Percentiles rank a stretch among this genome's conserved stretches.
phyloP scores from a whole-genome alignment of 2,888 invertebrate species.

The Teleiodes luculella region DNA sequence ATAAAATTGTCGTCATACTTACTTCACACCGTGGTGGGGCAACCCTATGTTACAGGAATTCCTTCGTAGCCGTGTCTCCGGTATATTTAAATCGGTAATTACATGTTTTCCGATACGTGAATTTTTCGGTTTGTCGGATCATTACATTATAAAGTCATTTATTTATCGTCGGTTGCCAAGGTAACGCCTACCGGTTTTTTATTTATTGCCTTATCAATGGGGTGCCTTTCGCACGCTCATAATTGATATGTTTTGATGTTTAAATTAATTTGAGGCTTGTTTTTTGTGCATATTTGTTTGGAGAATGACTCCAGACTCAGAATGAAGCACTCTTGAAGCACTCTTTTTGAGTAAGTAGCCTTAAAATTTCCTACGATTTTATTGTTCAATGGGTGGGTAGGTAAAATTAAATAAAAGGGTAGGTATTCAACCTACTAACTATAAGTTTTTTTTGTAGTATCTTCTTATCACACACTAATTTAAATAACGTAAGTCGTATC shows the following conservation, averaged over 20 bases:
- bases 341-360: too few relatives aligned
- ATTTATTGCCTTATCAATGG: conserved; percentile 21
- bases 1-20: too few relatives aligned
- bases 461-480: too few relatives aligned
- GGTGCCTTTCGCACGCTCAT: conserved; percentile 46
- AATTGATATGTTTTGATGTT: conserved; percentile 50
- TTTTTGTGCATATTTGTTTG: conserved; percentile 13
- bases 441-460: too few relatives aligned
- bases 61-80: conserved; percentile 23
- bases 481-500: too few relatives aligned
- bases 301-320: background rate
- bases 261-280: conserved; percentile 22
- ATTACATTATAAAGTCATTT: conserved; percentile 72
- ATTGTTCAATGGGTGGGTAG: too few relatives aligned
- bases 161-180: conserved; percentile 59
- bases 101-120: conserved; percentile 66
- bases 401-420: too few relatives aligned
- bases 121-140: conserved; percentile 56
- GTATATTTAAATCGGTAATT: conserved; percentile 58
- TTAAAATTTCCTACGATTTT: too few relatives aligned
- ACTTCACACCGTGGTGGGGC: too few relatives aligned
- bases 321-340: too few relatives aligned
- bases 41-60: conserved; percentile 27
- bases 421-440: too few relatives aligned
- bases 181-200: conserved; percentile 56